phyloP scores from a whole-genome alignment of 2,888 invertebrate genomes.

The Merodon equestris region DNA sequence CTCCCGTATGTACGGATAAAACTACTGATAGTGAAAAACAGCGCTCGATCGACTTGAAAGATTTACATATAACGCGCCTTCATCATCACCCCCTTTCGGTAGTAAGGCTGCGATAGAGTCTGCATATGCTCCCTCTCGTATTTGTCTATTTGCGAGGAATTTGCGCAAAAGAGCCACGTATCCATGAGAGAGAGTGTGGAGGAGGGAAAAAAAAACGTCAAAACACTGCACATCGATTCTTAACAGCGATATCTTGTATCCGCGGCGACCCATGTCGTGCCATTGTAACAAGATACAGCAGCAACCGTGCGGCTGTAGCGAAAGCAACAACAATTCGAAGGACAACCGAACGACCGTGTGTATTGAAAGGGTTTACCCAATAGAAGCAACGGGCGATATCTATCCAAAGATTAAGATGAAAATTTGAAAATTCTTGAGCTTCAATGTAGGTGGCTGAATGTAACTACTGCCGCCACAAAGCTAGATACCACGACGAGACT shows the following conservation, averaged over 20 bases:
- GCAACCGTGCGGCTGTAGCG: slow-evolving; percentile 45
- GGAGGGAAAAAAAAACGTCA: slow-evolving; percentile 22
- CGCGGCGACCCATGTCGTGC: slow-evolving; percentile 65
- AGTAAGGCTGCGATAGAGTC: too few species aligned
- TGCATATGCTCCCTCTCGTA: slow-evolving; percentile 26
- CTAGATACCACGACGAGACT: slow-evolving; percentile 21
- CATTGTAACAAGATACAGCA: slow-evolving; percentile 67
- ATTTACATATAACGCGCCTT: slow-evolving; percentile 67
- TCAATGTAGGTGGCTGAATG: slow-evolving; percentile 62
- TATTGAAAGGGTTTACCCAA: slow-evolving; percentile 49
- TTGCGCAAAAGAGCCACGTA: slow-evolving; percentile 48
- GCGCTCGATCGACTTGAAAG: slow-evolving; percentile 61
- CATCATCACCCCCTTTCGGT: slow-evolving; percentile 14
- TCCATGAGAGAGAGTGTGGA: slow-evolving; percentile 31
- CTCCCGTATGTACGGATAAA: slow-evolving; percentile 26
- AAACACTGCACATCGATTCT: slow-evolving; percentile 65
- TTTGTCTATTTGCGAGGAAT: slow-evolving; percentile 54
- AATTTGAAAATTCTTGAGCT: slow-evolving; percentile 63
- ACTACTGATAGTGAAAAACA: slow-evolving; percentile 57
- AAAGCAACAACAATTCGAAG: slow-evolving; percentile 31
- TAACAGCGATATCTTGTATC: slow-evolving; percentile 67
- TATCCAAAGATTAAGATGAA: slow-evolving; percentile 64
- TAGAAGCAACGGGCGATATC: slow-evolving; percentile 58
- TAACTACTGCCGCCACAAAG: neutral
- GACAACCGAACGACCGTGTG: slow-evolving; percentile 42